These are phyloP conservation scores for Drosophila funebris DNA, from an alignment of 1,140 invertebrate genomes.

Conservation along the genomic window DNA sequence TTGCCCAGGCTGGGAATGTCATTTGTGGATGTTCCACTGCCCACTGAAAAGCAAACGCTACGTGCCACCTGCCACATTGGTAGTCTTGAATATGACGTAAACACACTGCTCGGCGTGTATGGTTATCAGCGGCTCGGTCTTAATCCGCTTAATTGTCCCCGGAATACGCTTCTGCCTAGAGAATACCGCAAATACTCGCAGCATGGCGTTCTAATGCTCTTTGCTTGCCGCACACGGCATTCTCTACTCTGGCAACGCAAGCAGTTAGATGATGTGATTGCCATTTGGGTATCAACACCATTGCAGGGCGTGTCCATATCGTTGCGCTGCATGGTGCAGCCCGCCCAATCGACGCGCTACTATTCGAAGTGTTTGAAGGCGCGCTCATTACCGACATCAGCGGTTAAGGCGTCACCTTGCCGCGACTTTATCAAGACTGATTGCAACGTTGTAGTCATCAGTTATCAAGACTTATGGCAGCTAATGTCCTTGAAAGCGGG, in stretches of 20 bases:
- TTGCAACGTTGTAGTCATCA: conserved; percentile 49
- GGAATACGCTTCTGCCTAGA: conserved; percentile 48
- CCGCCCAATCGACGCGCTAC: conserved; percentile 27
- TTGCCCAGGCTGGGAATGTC: conserved; percentile 12
- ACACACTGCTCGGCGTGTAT: conserved; percentile 46
- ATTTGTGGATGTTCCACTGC: conserved; percentile 36
- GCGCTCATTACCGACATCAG: conserved; percentile 19
- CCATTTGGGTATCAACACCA: conserved; percentile 50
- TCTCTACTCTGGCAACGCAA: conserved; percentile 48
- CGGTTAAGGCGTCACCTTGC: conserved; percentile 2
- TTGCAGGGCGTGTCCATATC: conserved; percentile 34
- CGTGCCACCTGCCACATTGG: conserved; percentile 30
- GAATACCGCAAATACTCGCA: conserved; percentile 51
- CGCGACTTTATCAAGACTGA: conserved; percentile 58
- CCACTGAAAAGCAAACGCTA: conserved; percentile 9
- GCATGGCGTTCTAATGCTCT: conserved; percentile 47
- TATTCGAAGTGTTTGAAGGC: conserved; percentile 47
- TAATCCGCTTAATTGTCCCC: conserved; percentile 47
- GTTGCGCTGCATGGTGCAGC: conserved; percentile 47
- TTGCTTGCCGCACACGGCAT: conserved; percentile 55
- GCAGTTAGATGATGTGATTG: conserved; percentile 43
- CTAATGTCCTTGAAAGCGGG: conserved; percentile 18
- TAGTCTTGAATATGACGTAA: conserved; percentile 35
- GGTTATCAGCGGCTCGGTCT: conserved; percentile 53
- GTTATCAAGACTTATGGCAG: conserved; percentile 35